phyloP scores from a whole-genome alignment of 2,888 invertebrate species.

The Buathra laborator region DNA sequence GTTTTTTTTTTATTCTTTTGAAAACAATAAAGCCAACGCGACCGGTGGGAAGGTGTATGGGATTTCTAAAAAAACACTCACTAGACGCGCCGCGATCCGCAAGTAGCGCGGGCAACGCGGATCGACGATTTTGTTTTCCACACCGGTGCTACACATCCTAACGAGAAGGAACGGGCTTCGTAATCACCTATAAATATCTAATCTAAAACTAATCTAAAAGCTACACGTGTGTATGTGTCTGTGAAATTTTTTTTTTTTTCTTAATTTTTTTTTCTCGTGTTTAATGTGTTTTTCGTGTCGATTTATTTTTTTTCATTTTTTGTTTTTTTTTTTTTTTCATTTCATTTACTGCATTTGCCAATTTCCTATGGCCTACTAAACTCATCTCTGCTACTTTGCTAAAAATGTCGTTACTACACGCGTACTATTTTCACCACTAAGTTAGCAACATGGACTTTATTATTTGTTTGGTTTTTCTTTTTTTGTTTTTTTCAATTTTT shows the following conservation, averaged over 20 bases:
- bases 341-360: constrained; percentile 41
- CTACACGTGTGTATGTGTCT: constrained; percentile 68
- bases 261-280: constrained; percentile 30
- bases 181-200: constrained; percentile 76
- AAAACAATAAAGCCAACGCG: constrained; percentile 39
- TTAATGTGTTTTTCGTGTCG: constrained; percentile 32
- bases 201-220: constrained; percentile 73
- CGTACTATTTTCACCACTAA: constrained; percentile 78
- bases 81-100: constrained; percentile 33
- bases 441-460: constrained; percentile 81
- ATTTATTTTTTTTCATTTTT: constrained; percentile 42
- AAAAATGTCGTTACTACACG: constrained; percentile 69
- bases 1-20: constrained; percentile 18
- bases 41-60: constrained; percentile 18
- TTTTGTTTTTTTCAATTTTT: constrained; percentile 36
- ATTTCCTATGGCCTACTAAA: constrained; percentile 71
- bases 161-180: constrained; percentile 78
- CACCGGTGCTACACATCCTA: constrained; percentile 66
- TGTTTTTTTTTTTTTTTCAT: constrained; percentile 47
- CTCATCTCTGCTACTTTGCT: constrained; percentile 72
- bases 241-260: no score
- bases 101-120: constrained; percentile 56
- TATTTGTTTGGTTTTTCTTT: constrained; percentile 68
- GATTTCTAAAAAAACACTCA: constrained; percentile 39
- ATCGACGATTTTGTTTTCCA: constrained; percentile 48